Evolutionary conservation across 1,140 invertebrate genomes (phyloP).

Genomic region (Drosophila pallidifrons): DNA sequence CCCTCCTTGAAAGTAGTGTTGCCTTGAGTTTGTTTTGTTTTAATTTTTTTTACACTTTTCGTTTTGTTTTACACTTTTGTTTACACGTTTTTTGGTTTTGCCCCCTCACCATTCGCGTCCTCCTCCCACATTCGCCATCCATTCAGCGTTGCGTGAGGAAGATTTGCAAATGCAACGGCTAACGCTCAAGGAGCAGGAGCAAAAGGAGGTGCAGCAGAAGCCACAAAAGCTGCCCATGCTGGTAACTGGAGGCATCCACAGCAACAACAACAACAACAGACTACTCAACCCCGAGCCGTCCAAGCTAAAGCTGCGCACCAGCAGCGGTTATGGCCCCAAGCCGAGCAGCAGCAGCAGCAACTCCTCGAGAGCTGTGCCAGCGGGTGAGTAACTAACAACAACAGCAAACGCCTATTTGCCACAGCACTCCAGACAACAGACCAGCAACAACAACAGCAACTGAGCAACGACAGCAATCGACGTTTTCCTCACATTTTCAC

Average conservation of each 20-base stretch:
- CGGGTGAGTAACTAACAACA: constrained; percentile 4
- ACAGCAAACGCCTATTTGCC: background rate
- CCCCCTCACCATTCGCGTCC: constrained; percentile 28
- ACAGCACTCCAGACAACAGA: constrained; percentile 19
- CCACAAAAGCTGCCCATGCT: constrained; percentile 57
- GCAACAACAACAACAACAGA: constrained; percentile 2
- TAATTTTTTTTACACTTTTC: constrained; percentile 29
- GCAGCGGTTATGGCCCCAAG: constrained; percentile 68
- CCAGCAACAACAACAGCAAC: constrained; percentile 12
- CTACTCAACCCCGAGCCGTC: constrained; percentile 19
- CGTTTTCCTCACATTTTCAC: constrained; percentile 40
- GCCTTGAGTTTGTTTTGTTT: constrained; percentile 39
- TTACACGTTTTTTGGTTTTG: constrained; percentile 53
- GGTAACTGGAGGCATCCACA: constrained; percentile 17
- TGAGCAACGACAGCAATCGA: constrained; percentile 28
- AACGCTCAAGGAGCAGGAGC: constrained; percentile 56
- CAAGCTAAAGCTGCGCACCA: constrained; percentile 55
- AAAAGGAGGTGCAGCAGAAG: constrained; percentile 12
- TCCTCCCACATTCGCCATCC: background rate
- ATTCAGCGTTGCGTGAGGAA: constrained; percentile 74
- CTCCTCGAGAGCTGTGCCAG: background rate
- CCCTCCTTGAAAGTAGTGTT: constrained; percentile 30
- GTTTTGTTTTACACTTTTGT: constrained; percentile 55
- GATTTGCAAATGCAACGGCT: constrained; percentile 74
- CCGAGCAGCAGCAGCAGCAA: constrained; percentile 15